phyloP scores from a whole-genome alignment of 2,888 invertebrate species.

The Lasioglossum lativentre region DNA sequence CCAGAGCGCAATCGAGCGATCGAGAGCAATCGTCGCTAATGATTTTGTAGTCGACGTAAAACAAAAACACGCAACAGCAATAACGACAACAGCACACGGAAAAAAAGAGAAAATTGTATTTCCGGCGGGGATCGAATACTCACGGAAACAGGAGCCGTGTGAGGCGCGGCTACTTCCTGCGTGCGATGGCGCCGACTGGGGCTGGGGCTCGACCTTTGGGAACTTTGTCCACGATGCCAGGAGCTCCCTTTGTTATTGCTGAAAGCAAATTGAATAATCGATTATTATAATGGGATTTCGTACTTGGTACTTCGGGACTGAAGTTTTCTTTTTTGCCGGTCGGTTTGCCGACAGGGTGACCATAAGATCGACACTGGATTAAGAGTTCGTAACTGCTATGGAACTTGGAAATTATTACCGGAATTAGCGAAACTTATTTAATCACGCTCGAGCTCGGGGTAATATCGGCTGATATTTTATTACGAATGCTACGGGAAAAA shows the following conservation, averaged over 20 bases:
- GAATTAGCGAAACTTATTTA: neutral
- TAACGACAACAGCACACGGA: neutral
- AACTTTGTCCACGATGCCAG: slow-evolving; percentile 75
- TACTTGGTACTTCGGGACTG: neutral
- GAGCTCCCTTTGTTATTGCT: slow-evolving; percentile 62
- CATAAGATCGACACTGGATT: neutral
- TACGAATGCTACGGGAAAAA: neutral
- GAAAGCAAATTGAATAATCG: slow-evolving; percentile 47
- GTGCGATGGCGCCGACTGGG: slow-evolving; percentile 75
- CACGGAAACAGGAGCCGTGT: slow-evolving; percentile 82
- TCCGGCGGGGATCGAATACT: slow-evolving; percentile 69
- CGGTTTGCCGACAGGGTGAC: neutral
- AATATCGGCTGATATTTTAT: neutral
- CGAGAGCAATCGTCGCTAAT: no score
- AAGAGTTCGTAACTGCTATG: neutral
- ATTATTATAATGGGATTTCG: slow-evolving; percentile 14
- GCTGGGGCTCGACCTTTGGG: slow-evolving; percentile 80
- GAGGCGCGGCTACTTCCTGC: slow-evolving; percentile 77
- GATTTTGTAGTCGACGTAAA: no score
- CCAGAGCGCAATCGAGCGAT: slow-evolving; percentile 14
- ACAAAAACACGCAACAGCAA: no score
- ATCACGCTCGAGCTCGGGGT: neutral
- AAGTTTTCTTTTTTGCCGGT: neutral
- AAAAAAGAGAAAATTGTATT: slow-evolving; percentile 31
- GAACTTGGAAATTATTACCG: neutral